Percentiles rank a stretch among this genome's conserved stretches.
Evolutionary conservation across 2,888 invertebrate species (phyloP).

Genomic region (Blastobasis adustella): DNA sequence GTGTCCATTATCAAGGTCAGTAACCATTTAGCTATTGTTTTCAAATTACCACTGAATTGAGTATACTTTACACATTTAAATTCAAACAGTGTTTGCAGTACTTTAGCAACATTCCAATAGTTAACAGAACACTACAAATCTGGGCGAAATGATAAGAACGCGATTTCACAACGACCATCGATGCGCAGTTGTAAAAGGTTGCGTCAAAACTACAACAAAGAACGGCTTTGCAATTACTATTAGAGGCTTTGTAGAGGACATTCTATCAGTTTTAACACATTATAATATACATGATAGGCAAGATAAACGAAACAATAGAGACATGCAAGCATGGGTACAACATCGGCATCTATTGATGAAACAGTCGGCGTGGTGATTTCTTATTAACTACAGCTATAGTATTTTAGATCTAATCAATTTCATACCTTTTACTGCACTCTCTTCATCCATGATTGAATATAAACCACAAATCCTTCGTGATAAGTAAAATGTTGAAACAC

Average conservation of each 20-base stretch:
- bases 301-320: background rate
- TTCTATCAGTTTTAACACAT: background rate
- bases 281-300: background rate
- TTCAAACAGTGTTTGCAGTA: no score
- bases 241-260: background rate
- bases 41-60: no score
- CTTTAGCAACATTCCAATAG: no score
- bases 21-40: no score
- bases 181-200: background rate
- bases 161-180: no score
- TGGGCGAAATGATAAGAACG: no score
- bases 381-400: slow-evolving; percentile 11
- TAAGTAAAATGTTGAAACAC: slow-evolving; percentile 37
- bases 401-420: background rate
- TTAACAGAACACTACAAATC: no score
- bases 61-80: no score
- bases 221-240: background rate
- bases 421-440: background rate
- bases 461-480: slow-evolving; percentile 12
- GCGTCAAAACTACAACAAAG: background rate
- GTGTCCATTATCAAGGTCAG: no score
- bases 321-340: slow-evolving; percentile 2
- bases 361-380: slow-evolving; percentile 11
- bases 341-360: slow-evolving; percentile 11
- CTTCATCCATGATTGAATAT: slow-evolving; percentile 14